Base-by-base conservation (phyloP, 2,113 vertebrate genomes). In the Lampris megalopsis region DNA sequence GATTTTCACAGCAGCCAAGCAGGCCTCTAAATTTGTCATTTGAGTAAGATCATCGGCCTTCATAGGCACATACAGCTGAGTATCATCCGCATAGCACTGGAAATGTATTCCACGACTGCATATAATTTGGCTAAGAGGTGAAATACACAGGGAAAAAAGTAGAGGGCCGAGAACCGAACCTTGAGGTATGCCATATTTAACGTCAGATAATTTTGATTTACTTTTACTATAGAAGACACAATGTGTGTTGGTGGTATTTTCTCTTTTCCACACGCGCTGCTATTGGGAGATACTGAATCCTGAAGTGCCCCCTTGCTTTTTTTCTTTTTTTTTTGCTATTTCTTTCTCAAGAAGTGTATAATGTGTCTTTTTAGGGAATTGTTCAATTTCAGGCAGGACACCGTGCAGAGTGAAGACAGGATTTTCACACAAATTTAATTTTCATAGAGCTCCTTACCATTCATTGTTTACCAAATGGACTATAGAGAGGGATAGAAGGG, bases 391-490 rank as follows among this genome's bases (percentile, higher is more conserved):
- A 54, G 73, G 69, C 57, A n/a, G 58, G 52, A 80, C 63, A 9
- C 63, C 50, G 5, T n/a, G 59, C 41, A n/a, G n/a, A 48, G 54
- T 0, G 1, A 50, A 45, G 43, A 45, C 53, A 48, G 63, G 62
- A 41, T 61, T 58, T 62, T 49, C 56, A 48, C 48, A 6, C 1
- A 41, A 63, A 60, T 75, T 68, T 75, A 53, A 68, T 58, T 58
- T 4, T 52, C 73, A 66, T 45, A 73, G 61, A 86, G 77, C 5
- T 42, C 47, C 40, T 45, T 4, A 13, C 54, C 11, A 38, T 49
- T 83, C 36, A 48, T 43, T 60, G 13, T 84, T 85, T 79, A 86
- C 75, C 76, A 69, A 75, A 80, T 37, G 48, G 80, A 71, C 69
- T n/a, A 56, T 59, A 56, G 45, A 61, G 36, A 9, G 41, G 52